Percentiles rank a stretch among this genome's conserved stretches.
Evolutionary conservation across 2,113 vertebrate genomes (phyloP).

Genomic region (Ceyx margarethae): DNA sequence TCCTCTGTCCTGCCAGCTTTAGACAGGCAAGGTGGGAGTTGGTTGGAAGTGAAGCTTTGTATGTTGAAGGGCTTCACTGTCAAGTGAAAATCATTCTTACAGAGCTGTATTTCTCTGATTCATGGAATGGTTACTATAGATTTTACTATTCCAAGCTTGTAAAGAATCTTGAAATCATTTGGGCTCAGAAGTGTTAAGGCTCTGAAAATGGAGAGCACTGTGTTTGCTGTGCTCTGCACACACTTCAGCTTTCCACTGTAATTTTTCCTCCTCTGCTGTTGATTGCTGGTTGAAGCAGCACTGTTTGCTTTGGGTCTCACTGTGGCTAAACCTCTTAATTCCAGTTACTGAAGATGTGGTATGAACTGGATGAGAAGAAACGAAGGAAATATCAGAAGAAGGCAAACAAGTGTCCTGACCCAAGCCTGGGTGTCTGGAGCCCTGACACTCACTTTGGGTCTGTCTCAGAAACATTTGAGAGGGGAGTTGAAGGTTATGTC

Average conservation of each 20-base stretch:
- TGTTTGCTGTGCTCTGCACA: neutral
- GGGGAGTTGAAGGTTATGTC: conserved; percentile 79
- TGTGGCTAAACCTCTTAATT: neutral
- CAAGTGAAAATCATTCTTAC: neutral
- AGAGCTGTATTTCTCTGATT: neutral
- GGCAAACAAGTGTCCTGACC: conserved; percentile 83
- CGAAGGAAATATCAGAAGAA: conserved; percentile 82
- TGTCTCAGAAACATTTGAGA: conserved; percentile 89
- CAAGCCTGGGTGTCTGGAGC: conserved; percentile 80
- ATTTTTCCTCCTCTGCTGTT: neutral
- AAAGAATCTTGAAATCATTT: neutral
- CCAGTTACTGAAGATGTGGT: conserved; percentile 87
- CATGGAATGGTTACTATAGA: neutral
- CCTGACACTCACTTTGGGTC: conserved; percentile 91
- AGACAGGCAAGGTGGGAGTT: neutral
- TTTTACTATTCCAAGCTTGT: neutral
- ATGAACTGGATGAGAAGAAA: conserved; percentile 75
- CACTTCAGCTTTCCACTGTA: neutral
- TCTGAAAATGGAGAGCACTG: neutral
- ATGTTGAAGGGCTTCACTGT: neutral
- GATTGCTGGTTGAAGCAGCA: neutral
- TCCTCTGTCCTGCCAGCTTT: neutral
- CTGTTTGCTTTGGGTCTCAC: neutral
- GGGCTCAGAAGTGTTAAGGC: neutral
- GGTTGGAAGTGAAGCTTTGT: neutral